Percentiles rank a stretch among this genome's conserved stretches.
Conservation (phyloP, 2,888 invertebrate genomes). For the Ypsolopha sequella region DNA sequence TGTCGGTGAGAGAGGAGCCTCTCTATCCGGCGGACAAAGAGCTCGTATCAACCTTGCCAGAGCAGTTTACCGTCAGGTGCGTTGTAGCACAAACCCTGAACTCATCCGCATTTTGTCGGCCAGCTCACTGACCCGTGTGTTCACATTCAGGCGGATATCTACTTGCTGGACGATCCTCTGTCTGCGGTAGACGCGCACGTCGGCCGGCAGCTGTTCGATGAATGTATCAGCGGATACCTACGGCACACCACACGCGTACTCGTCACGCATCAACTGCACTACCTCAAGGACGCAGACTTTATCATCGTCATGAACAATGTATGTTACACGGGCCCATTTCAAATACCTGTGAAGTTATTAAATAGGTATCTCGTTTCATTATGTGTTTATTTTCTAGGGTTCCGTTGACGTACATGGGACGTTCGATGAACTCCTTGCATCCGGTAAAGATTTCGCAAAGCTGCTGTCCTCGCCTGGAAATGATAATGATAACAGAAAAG, state of each 20-base stretch:
- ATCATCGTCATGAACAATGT: slow-evolving; percentile 71
- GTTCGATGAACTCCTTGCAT: slow-evolving; percentile 65
- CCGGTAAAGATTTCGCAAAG: slow-evolving; percentile 73
- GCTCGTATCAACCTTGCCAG: slow-evolving; percentile 79
- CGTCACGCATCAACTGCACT: slow-evolving; percentile 90
- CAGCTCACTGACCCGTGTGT: neutral
- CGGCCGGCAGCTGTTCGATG: slow-evolving; percentile 81
- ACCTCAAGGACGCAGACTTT: slow-evolving; percentile 60
- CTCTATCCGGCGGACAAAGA: slow-evolving; percentile 85
- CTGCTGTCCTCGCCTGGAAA: slow-evolving; percentile 61
- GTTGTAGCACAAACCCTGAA: slow-evolving; percentile 5
- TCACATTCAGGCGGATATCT: slow-evolving; percentile 75
- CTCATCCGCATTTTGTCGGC: neutral
- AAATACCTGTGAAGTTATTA: neutral
- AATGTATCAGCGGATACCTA: slow-evolving; percentile 78
- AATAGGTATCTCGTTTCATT: too few species aligned
- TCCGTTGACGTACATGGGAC: slow-evolving; percentile 70
- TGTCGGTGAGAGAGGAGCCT: slow-evolving; percentile 87
- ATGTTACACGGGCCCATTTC: slow-evolving; percentile 11
- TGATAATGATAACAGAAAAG: slow-evolving; percentile 38
- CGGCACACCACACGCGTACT: slow-evolving; percentile 80
- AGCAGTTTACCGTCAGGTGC: slow-evolving; percentile 76
- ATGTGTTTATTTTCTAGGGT: slow-evolving; percentile 43
- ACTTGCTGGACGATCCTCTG: slow-evolving; percentile 85
- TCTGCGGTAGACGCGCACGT: slow-evolving; percentile 87